Conservation (phyloP, 2,113 vertebrate genomes). For the Microtus montanus region DNA sequence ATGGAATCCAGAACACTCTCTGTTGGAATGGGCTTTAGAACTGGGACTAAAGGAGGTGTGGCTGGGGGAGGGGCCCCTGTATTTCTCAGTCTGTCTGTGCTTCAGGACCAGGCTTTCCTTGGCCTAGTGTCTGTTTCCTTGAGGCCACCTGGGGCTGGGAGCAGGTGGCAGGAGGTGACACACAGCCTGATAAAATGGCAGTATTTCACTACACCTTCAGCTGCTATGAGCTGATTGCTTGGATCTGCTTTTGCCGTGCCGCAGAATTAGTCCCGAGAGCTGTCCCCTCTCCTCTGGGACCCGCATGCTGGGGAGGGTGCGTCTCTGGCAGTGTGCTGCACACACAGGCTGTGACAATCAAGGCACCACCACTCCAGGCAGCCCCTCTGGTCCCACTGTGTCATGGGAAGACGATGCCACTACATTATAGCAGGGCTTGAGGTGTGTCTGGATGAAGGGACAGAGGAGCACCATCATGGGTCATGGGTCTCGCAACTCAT, state of each 20-base stretch:
- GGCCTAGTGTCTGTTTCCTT: neutral
- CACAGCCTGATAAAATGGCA: neutral
- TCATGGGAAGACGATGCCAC: no score
- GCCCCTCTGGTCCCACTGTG: neutral
- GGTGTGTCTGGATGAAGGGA: neutral
- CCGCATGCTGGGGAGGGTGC: neutral
- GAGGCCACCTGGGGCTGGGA: neutral
- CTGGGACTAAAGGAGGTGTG: neutral
- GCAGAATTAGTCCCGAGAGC: neutral
- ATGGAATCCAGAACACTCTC: neutral
- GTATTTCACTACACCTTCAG: neutral
- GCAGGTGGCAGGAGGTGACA: neutral
- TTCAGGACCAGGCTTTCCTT: neutral
- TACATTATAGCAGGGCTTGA: neutral
- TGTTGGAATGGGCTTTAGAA: neutral
- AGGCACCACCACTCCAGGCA: neutral
- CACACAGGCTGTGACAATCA: neutral
- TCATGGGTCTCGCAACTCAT: neutral
- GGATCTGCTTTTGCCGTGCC: rapidly evolving
- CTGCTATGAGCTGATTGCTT: neutral
- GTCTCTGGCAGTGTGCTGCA: neutral
- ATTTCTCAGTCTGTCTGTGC: neutral
- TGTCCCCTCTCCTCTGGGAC: neutral
- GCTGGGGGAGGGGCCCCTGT: no score
- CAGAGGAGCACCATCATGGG: neutral